Evolutionary conservation across 2,113 vertebrate genomes (phyloP).

Genomic region (Vireo altiloquus): DNA sequence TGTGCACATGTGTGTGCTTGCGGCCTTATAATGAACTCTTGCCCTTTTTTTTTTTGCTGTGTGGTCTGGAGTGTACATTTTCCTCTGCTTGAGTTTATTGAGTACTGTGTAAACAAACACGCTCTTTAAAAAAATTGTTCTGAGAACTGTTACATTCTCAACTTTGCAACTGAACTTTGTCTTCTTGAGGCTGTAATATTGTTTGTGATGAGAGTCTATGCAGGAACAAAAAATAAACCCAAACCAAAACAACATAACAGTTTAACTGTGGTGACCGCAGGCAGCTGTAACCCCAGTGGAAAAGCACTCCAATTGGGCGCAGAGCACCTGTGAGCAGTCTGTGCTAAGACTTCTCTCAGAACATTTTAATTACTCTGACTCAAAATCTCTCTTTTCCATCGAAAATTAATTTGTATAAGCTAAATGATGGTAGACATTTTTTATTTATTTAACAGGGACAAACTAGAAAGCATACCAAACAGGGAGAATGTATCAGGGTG

Average conservation of each 20-base stretch:
- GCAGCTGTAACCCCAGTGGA: not conserved
- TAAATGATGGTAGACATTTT: not conserved
- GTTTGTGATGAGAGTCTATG: constrained; percentile 30
- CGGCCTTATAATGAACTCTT: not conserved
- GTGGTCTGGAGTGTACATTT: not conserved
- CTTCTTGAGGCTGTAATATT: not conserved
- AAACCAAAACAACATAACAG: not conserved
- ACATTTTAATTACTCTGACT: constrained; percentile 46
- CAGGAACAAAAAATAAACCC: constrained; percentile 7
- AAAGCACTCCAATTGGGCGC: not conserved
- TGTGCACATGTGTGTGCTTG: not conserved
- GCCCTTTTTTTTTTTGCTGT: not conserved
- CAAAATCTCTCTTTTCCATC: constrained; percentile 14
- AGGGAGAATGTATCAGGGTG: not conserved
- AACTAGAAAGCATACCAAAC: not conserved
- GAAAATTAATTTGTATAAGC: not conserved
- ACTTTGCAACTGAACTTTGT: constrained; percentile 2
- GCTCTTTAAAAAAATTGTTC: not conserved
- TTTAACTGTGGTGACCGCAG: not conserved
- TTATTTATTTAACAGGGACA: constrained; percentile 19
- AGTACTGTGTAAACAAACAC: not conserved
- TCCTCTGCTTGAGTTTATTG: constrained; percentile 31
- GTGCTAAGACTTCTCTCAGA: not conserved
- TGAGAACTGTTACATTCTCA: not conserved
- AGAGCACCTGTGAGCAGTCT: not conserved